Base-by-base conservation (phyloP, 2,113 vertebrate genomes). In the Urocolius indicus region DNA sequence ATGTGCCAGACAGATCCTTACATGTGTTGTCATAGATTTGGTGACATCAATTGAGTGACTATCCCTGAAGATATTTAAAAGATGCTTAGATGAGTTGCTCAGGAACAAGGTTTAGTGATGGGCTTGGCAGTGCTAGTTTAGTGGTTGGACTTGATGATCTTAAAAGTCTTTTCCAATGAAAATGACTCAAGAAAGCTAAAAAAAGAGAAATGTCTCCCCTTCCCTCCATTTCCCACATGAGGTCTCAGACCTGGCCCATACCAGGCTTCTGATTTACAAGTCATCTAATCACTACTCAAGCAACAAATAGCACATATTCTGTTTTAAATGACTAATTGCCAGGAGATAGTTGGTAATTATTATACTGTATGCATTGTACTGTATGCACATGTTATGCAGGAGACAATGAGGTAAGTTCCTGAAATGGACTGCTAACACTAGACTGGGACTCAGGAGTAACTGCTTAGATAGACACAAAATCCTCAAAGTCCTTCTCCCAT, bases 21-120 rank as follows among this genome's bases (percentile, higher is more conserved):
- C 20, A 7, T 0, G 2, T 48, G 34, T 7, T 2, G 0, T 41
- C 38, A 41, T 12, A 41, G 38, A 41, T 41, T 41, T 41, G 38
- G 38, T 41, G 38, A 41, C 9, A 41, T 41, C 9, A 41, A 41
- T 41, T 41, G 38, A 41, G 38, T 41, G 38, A 41, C 38, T 41
- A 12, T 41, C 38, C 38, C 38, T 41, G 38, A 41, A 41, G 38
- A 41, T 41, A 41, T 12, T 41, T 41, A 41, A 41, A 41, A 41
- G 38, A 41, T 41, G 38, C 38, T 10, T 41, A 41, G 38, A 41
- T 41, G 38, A 41, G 38, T 9, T 41, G 38, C 38, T 41, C 9
- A 41, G 38, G 38, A 41, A 41, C 38, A 41, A 41, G 38, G 38
- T 41, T 41, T 41, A 41, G 38, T 41, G 38, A 41, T 41, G 12